phyloP scores from a whole-genome alignment of 1,140 invertebrate genomes.

The Centruroides vittatus region DNA sequence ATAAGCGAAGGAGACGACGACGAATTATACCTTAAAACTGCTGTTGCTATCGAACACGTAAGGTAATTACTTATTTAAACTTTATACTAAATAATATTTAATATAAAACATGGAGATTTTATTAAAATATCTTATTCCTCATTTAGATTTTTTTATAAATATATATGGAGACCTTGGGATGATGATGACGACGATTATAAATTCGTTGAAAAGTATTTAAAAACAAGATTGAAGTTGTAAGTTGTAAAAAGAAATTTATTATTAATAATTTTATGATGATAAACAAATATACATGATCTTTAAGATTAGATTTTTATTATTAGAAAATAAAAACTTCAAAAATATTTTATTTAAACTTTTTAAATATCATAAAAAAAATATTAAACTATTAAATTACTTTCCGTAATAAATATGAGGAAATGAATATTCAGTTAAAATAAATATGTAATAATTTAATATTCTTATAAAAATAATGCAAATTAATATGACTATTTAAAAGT shows the following conservation, averaged over 20 bases:
- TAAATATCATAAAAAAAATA: too few species aligned
- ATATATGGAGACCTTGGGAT: slow-evolving; percentile 20
- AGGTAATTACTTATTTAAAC: slow-evolving; percentile 5
- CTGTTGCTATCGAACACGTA: slow-evolving; percentile 17
- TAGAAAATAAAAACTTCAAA: too few species aligned
- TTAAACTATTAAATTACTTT: too few species aligned
- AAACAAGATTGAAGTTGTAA: slow-evolving; percentile 15
- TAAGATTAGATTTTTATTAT: too few species aligned
- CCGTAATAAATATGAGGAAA: too few species aligned
- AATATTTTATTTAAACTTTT: too few species aligned
- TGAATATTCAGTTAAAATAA: too few species aligned
- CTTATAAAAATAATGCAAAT: too few species aligned
- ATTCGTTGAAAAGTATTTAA: slow-evolving; percentile 12
- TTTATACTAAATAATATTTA: neutral
- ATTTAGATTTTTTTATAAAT: slow-evolving; percentile 15
- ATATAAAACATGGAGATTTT: neutral
- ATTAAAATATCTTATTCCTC: neutral
- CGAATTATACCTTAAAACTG: slow-evolving; percentile 16
- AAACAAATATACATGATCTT: neutral
- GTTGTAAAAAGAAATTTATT: neutral
- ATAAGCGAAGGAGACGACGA: slow-evolving; percentile 17
- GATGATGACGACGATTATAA: slow-evolving; percentile 1
- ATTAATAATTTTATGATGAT: neutral
- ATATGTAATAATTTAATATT: too few species aligned
- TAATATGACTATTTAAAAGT: too few species aligned